Conservation (phyloP, 2,797 vertebrate genomes). For the Tarsius wallacei region DNA sequence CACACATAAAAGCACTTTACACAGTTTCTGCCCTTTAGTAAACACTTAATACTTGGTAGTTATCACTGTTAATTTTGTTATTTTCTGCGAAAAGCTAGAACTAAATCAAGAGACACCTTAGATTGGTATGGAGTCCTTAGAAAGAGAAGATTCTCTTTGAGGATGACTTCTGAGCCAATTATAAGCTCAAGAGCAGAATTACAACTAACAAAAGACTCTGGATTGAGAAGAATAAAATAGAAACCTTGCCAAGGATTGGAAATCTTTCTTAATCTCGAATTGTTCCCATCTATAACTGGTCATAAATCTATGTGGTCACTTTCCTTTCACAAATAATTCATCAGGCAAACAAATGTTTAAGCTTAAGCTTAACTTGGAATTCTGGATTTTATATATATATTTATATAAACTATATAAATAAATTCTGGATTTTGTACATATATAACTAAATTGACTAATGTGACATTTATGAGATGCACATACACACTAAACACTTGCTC, state of each 20-base stretch:
- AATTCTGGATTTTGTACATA: too few species aligned
- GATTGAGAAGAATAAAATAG: neutral
- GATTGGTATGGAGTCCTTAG: neutral
- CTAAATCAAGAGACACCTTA: neutral
- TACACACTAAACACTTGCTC: neutral
- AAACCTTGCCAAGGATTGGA: too few species aligned
- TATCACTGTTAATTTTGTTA: conserved; percentile 7
- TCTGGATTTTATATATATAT: too few species aligned
- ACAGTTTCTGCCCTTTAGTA: neutral
- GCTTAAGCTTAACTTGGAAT: too few species aligned
- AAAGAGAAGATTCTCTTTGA: conserved; percentile 12
- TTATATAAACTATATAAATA: too few species aligned
- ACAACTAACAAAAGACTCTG: neutral
- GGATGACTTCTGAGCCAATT: neutral
- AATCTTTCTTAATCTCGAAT: too few species aligned
- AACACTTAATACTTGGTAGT: conserved; percentile 8
- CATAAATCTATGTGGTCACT: too few species aligned
- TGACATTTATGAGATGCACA: neutral
- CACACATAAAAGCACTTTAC: neutral
- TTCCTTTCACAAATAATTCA: too few species aligned
- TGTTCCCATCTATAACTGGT: too few species aligned
- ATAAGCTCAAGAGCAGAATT: neutral
- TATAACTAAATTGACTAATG: neutral
- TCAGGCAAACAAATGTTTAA: too few species aligned
- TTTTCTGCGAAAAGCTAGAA: conserved; percentile 53